phyloP scores from a whole-genome alignment of 2,113 vertebrate genomes.

The human region GRCh38 chr12:100612501-100613000 shows the following conservation, averaged over 20 bases:
- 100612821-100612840: background rate
- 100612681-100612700: background rate
- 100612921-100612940: background rate
- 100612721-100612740: background rate
- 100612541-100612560: slow-evolving; percentile 57
- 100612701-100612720: background rate
- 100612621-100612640: slow-evolving; percentile 68
- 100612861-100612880: background rate
- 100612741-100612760: background rate
- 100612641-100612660: slow-evolving; percentile 42
- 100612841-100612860: background rate
- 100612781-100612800: background rate
- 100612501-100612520: background rate
- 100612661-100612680: background rate
- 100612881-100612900: background rate
- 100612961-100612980: background rate
- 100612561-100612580: slow-evolving; percentile 53
- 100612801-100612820: too few relatives aligned
- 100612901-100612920: background rate
- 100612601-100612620: slow-evolving; percentile 37
- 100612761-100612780: background rate
- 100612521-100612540: slow-evolving; percentile 37
- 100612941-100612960: background rate
- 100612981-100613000: background rate
- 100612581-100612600: slow-evolving; percentile 65